Evolutionary conservation across 2,797 vertebrate species (phyloP), one percentile per base, ranked within the genome.

Genomic region (Ceryle rudis): DNA sequence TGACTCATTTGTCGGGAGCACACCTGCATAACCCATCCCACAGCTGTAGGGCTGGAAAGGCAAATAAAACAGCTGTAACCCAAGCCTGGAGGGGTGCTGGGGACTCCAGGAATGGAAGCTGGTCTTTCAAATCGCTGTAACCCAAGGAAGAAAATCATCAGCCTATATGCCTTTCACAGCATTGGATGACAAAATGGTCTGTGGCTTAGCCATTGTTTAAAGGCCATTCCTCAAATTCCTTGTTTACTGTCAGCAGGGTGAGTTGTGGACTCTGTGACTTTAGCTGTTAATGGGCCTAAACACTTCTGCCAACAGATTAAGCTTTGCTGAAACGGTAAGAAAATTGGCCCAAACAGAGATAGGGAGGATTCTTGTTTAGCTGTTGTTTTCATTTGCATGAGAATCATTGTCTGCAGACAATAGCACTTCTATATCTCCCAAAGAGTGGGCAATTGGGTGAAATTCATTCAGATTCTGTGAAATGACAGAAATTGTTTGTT

Each of bases 231-330:
- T 98, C 95, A 96, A 97, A 98, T 98, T 98, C 98, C 91, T 96
- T 98, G 97, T 98, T 98, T 98, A 97, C 98, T 95, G 96, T 98
- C 98, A 98, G 98, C 97, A 89, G 94, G 52, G 89, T 72, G 97
- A 98, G 97, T 95, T 97, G 98, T 97, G 97, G 97, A 97, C 98
- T 98, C 96, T 98, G 97, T 94, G 97, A 98, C 98, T 98, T 98
- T 98, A 98, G 98, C 98, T 98, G 98, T 98, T 98, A 98, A 98
- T 98, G 98, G 98, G 96, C 94, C 98, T 98, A 98, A 98, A 98
- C 98, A 96, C 98, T 98, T 98, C 96, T 92, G 97, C 98, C 97
- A 98, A 98, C 98, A 98, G 98, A 98, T 98, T 98, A 98, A 98
- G 97, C 96, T 94, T 95, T 95, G 97, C 97, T 97, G 97, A 98